Conservation (phyloP, 1,140 invertebrate species). For the Scaptodrosophila lebanonensis region DNA sequence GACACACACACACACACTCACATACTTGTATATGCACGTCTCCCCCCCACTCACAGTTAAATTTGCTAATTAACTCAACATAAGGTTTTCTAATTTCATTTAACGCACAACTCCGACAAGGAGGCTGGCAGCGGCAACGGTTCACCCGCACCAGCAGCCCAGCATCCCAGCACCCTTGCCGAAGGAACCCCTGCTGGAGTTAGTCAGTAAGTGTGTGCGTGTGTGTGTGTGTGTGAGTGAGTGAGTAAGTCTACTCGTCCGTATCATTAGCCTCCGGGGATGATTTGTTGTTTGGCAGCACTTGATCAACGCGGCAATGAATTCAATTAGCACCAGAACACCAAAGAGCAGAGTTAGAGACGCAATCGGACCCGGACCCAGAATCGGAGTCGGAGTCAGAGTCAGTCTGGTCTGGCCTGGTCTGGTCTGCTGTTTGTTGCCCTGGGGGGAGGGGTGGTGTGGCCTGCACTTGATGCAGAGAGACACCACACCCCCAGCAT, state of each 20-base stretch:
- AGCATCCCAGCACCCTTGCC: too few relatives aligned
- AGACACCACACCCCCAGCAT: constrained; percentile 63
- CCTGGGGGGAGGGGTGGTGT: too few relatives aligned
- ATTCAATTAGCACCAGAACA: constrained; percentile 76
- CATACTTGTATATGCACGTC: too few relatives aligned
- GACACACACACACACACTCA: too few relatives aligned
- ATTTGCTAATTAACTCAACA: constrained; percentile 71
- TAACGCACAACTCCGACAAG: constrained; percentile 33
- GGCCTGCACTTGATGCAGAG: constrained; percentile 55
- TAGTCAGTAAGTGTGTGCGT: constrained; percentile 33
- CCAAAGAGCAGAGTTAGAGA: constrained; percentile 41
- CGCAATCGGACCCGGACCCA: background rate
- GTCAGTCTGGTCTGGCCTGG: background rate
- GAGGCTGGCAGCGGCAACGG: too few relatives aligned
- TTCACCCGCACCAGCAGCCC: constrained; percentile 3
- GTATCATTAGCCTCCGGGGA: constrained; percentile 72
- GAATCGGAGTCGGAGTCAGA: background rate
- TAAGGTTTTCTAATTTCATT: constrained; percentile 76
- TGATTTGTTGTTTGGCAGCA: constrained; percentile 74
- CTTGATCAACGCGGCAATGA: constrained; percentile 73
- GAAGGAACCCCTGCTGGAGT: too few relatives aligned
- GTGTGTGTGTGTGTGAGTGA: constrained; percentile 1
- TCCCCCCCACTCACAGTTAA: constrained; percentile 26
- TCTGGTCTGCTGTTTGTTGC: too few relatives aligned
- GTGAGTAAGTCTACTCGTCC: constrained; percentile 48